Conservation (phyloP, 2,888 invertebrate species). For the Oscheius myriophilus region DNA sequence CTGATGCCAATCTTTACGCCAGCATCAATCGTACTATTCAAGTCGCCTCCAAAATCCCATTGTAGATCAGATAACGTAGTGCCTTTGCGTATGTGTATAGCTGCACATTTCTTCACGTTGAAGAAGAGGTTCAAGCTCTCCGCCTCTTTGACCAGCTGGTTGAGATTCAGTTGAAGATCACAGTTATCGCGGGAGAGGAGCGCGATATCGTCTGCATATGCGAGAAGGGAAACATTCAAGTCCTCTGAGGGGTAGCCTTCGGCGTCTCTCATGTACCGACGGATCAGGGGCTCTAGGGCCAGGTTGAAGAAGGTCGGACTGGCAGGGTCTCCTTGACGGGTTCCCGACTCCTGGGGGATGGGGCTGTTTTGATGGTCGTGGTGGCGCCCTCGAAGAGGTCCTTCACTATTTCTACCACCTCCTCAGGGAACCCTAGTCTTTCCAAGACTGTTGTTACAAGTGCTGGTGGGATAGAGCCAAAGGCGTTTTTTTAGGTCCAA, state of each 20-base stretch:
- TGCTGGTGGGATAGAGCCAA: constrained; percentile 30
- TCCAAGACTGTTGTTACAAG: not conserved
- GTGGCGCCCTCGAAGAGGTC: not conserved
- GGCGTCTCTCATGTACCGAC: not conserved
- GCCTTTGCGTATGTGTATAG: not conserved
- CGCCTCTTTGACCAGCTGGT: not conserved
- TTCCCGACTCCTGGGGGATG: constrained; percentile 55
- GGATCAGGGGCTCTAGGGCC: constrained; percentile 59
- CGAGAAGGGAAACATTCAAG: not conserved
- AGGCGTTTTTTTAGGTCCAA: constrained; percentile 33
- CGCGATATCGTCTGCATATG: not conserved
- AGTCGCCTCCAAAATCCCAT: no score
- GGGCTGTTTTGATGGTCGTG: no score
- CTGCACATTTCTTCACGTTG: not conserved
- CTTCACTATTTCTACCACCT: not conserved
- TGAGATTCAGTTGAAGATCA: not conserved
- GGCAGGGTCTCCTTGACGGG: constrained; percentile 70
- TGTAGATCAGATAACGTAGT: no score
- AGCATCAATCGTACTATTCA: no score
- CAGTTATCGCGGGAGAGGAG: not conserved
- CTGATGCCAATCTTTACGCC: no score
- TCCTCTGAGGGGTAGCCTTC: not conserved
- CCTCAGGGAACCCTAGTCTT: not conserved
- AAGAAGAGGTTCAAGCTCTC: not conserved
- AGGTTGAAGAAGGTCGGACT: constrained; percentile 70